Conservation (phyloP, 1,140 invertebrate genomes). For the Drosophila micromelanica region DNA sequence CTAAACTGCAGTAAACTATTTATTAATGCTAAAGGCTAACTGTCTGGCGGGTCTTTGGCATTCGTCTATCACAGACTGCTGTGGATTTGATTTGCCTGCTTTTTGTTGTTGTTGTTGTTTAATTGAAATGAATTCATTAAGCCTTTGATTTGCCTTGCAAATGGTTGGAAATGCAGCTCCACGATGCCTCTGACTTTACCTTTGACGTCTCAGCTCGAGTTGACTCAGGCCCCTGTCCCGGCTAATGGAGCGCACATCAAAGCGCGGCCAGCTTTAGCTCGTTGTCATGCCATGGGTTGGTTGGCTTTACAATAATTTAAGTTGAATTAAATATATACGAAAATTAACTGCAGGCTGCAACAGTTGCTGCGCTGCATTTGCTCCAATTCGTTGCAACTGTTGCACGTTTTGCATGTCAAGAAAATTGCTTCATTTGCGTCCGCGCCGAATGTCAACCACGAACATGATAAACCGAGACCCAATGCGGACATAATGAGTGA, state of each 20-base stretch:
- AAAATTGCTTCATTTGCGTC: conserved; percentile 81
- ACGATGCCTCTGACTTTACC: conserved; percentile 50
- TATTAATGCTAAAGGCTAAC: conserved; percentile 70
- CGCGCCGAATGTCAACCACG: conserved; percentile 74
- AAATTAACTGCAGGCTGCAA: conserved; percentile 66
- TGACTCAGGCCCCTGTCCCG: conserved; percentile 6
- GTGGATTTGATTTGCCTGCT: conserved; percentile 46
- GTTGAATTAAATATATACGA: conserved; percentile 78
- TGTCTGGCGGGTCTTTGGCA: conserved; percentile 48
- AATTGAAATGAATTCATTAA: conserved; percentile 82
- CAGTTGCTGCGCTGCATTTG: conserved; percentile 26
- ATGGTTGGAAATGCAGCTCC: conserved; percentile 46
- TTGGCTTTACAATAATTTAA: conserved; percentile 72
- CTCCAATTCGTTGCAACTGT: conserved; percentile 60
- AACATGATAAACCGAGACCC: conserved; percentile 71
- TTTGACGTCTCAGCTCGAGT: conserved; percentile 48
- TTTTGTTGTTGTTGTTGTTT: conserved; percentile 56
- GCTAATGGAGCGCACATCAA: conserved; percentile 65
- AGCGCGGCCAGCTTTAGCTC: conserved; percentile 52
- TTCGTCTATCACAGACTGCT: conserved; percentile 61
- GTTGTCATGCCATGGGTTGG: conserved; percentile 24
- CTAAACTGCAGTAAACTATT: conserved; percentile 59
- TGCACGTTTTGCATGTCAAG: conserved; percentile 79
- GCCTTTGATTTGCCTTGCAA: conserved; percentile 80
- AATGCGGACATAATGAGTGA: conserved; percentile 75